Base-by-base conservation (phyloP, 1,140 invertebrate genomes). In the Homarus americanus region DNA sequence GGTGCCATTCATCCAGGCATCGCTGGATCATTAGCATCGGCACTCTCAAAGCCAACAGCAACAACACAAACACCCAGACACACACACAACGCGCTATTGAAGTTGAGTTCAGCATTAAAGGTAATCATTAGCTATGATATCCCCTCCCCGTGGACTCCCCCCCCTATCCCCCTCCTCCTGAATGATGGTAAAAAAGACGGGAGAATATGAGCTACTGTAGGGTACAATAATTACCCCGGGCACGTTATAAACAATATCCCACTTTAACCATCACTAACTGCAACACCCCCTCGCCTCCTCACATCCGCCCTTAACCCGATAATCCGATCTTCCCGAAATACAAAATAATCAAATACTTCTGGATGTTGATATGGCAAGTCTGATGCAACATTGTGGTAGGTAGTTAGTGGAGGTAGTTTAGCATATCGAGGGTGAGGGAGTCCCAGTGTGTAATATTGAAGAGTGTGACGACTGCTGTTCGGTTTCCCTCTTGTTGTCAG, bases 51-150 rank as follows among this genome's bases (percentile, higher is more conserved):
- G 63, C 63, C 63, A 32, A 0, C 58, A 63, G 58, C 58, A 63
- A 63, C 58, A 63, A 76, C 73, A 76, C 36, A 76, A 15, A 76
- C 34, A 76, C 24, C 38, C 73, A 76, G 24, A 76, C 40, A 76
- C 40, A 76, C 24, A 66, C 53, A 53, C 80, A 82, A 63, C 53
- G 28, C 44, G 20, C 49, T 20, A 83, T 66, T 83, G 32, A 83
- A 63, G 63, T 63, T 34, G 82, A 36, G 82, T 83, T 83, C 53
- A 83, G 40, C 82, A 83, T 69, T 83, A 83, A 83, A 83, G 82
- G 82, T 83, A 83, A 83, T 83, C 82, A 83, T 83, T 83, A 83
- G 82, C 82, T 69, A 69, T 83, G 82, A 36, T 38, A 66, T 83
- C 69, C 82, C n/a, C 69, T 69, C 28, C 28, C 63, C 40, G 49